These are phyloP conservation scores for Squalus acanthias DNA, from an alignment of 2,797 vertebrate genomes.

Conservation along the genomic window DNA sequence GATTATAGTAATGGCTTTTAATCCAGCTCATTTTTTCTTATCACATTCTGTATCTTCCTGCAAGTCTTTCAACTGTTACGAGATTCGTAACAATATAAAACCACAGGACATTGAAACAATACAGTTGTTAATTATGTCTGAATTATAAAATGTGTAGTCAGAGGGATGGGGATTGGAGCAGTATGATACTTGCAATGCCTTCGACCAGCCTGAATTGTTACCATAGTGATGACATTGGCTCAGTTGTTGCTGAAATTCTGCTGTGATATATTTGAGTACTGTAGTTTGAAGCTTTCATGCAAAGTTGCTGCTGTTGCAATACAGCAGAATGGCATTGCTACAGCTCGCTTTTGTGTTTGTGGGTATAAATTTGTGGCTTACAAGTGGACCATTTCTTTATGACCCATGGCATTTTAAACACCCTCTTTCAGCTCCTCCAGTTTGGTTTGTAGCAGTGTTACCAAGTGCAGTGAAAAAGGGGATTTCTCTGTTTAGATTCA, in stretches of 20 bases:
- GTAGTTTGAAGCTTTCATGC: neutral
- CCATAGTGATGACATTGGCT: neutral
- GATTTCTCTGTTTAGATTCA: neutral
- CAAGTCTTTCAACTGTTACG: neutral
- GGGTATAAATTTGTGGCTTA: neutral
- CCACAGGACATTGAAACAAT: neutral
- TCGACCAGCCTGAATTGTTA: neutral
- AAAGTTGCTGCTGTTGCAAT: neutral
- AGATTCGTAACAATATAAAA: neutral
- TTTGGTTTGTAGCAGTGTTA: neutral
- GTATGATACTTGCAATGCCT: neutral
- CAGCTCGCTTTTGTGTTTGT: neutral
- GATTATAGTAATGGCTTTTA: neutral
- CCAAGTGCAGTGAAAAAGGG: neutral
- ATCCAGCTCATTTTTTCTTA: neutral
- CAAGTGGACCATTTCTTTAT: neutral
- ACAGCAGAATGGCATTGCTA: neutral
- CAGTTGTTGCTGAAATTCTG: conserved; percentile 2
- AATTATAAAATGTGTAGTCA: neutral
- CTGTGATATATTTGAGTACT: neutral
- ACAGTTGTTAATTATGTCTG: neutral
- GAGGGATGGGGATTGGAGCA: neutral
- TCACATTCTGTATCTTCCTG: neutral
- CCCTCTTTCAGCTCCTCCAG: neutral
- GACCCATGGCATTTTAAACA: neutral